Evolutionary conservation across 1,140 invertebrate genomes (phyloP), one percentile per base, ranked within the genome.

Genomic region (Stegodyphus dumicola): DNA sequence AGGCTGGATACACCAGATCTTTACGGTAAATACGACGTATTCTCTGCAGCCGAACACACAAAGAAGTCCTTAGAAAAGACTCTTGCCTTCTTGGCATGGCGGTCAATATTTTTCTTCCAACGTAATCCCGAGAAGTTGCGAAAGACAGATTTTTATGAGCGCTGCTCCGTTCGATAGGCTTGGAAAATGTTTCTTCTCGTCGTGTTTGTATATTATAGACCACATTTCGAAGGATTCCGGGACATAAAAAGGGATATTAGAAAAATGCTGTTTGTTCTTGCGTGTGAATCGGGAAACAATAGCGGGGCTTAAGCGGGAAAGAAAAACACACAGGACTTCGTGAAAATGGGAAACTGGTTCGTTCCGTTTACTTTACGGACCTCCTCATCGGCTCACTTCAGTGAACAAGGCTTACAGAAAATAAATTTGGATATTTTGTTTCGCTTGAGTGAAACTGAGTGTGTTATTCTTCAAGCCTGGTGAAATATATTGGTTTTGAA

Each of bases 61-160:
- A 67, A 67, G 65, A 67, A 67, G 65, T 67, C 17, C 65, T n/a
- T 13, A 7, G 13, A 67, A 67, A 13, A 18, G 17, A 17, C 65
- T 67, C 11, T 17, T 7, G 65, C 65, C 65, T n/a, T 67, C 13
- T 15, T n/a, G 13, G 13, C 65, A n/a, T 49, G 9, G 53, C 7
- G 13, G 74, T 66, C 76, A 85, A 85, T 85, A 85, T 85, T 85
- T 76, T 77, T 85, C 81, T 85, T 85, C 18, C 51, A 60, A 56
- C 18, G 17, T 75, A 66, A 53, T 66, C 51, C 18, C 9, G 18
- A 77, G 33, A 77, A 85, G 65, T 76, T 56, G 80, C 73, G 74
- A 85, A 83, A 83, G 71, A 17, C 56, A 60, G 65, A n/a, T 67
- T 67, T 67, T 67, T 67, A 67, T 67, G 65, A 67, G 11, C n/a